phyloP scores from a whole-genome alignment of 2,888 invertebrate genomes.

The Agonum fuliginosum region DNA sequence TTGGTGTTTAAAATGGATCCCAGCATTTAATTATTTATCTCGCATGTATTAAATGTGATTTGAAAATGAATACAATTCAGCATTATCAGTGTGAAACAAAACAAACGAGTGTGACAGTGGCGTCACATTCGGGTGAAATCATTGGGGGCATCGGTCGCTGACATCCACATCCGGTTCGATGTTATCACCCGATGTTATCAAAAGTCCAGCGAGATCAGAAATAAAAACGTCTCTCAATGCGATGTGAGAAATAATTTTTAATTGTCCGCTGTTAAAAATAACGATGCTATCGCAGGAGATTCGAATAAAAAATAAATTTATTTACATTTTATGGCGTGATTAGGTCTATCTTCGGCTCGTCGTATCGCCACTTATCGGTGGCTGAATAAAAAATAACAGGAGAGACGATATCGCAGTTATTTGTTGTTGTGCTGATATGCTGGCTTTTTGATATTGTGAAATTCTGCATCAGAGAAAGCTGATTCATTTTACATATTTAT shows the following conservation, averaged over 20 bases:
- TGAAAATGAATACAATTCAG: slow-evolving; percentile 17
- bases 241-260: slow-evolving; percentile 39
- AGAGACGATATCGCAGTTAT: slow-evolving; percentile 35
- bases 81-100: slow-evolving; percentile 31
- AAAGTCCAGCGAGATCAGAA: slow-evolving; percentile 43
- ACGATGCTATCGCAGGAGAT: slow-evolving; percentile 46
- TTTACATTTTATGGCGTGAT: slow-evolving; percentile 47
- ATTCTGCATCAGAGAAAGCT: slow-evolving; percentile 31
- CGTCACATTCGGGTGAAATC: slow-evolving; percentile 19
- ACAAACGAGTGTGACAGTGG: slow-evolving; percentile 17
- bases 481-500: slow-evolving; percentile 32
- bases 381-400: slow-evolving; percentile 42
- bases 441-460: slow-evolving; percentile 35
- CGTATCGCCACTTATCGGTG: slow-evolving; percentile 34
- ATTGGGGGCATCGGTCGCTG: slow-evolving; percentile 29
- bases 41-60: not conserved
- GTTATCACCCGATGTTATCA: slow-evolving; percentile 28
- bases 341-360: slow-evolving; percentile 31
- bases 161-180: slow-evolving; percentile 41
- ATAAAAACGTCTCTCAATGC: slow-evolving; percentile 25
- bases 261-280: slow-evolving; percentile 43
- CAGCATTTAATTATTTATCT: too few species aligned
- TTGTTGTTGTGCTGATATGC: slow-evolving; percentile 38
- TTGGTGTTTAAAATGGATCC: too few species aligned
- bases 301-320: slow-evolving; percentile 48